Percentiles rank a stretch among this genome's conserved stretches.
These are phyloP conservation scores for Tromatobia lineatoria DNA, from an alignment of 2,888 invertebrate species.

Conservation along the genomic window DNA sequence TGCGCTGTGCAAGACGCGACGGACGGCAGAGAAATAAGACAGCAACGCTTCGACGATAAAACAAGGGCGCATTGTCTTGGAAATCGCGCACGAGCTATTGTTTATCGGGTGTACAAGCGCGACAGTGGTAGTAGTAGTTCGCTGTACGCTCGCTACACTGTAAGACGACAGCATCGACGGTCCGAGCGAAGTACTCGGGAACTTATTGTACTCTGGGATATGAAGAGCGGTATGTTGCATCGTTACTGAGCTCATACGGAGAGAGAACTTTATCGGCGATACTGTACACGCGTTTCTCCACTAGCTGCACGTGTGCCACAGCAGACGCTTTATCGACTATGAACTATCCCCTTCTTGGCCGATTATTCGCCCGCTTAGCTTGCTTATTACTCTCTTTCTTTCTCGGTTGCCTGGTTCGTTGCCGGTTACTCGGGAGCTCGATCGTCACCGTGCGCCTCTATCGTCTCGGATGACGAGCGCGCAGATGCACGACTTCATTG, in stretches of 20 bases:
- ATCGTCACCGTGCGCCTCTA: constrained; percentile 39
- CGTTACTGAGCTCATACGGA: constrained; percentile 27
- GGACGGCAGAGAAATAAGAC: constrained; percentile 35
- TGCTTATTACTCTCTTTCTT: constrained; percentile 21
- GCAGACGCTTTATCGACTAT: constrained; percentile 64
- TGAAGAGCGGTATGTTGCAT: constrained; percentile 55
- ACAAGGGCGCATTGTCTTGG: constrained; percentile 66
- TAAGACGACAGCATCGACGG: constrained; percentile 53
- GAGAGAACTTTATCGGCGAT: constrained; percentile 66
- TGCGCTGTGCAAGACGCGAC: not conserved
- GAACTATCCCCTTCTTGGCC: constrained; percentile 55
- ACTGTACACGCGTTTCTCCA: constrained; percentile 46
- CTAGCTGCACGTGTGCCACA: constrained; percentile 44
- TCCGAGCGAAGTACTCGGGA: constrained; percentile 52
- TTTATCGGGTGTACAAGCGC: constrained; percentile 59
- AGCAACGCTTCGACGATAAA: constrained; percentile 37
- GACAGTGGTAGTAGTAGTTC: constrained; percentile 18
- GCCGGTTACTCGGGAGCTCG: constrained; percentile 21
- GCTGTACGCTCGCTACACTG: not conserved
- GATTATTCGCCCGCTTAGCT: constrained; percentile 58
- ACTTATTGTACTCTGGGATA: constrained; percentile 62
- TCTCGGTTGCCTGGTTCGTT: constrained; percentile 8
- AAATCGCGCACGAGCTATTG: constrained; percentile 46
- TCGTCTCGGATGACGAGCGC: constrained; percentile 61
- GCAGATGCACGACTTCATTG: constrained; percentile 72